Percentiles rank a stretch among this genome's conserved stretches.
Evolutionary conservation across 2,888 invertebrate species (phyloP).

Genomic region (Ennomos erosarius): DNA sequence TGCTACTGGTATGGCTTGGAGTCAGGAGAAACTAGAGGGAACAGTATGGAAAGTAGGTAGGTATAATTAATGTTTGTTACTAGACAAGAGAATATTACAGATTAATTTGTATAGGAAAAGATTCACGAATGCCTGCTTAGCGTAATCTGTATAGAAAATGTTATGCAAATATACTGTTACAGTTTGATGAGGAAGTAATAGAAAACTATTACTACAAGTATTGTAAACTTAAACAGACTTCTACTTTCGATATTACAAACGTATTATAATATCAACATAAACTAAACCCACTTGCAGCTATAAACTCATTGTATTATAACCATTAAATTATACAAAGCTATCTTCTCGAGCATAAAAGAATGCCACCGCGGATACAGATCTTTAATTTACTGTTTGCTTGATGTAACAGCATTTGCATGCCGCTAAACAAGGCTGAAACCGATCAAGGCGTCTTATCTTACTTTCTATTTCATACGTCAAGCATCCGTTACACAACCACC

Average conservation of each 20-base stretch:
- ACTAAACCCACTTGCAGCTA: slow-evolving; percentile 5
- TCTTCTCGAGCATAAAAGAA: slow-evolving; percentile 44
- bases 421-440: slow-evolving; percentile 56
- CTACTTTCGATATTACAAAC: slow-evolving; percentile 10
- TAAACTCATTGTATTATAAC: slow-evolving; percentile 20
- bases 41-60: too few relatives aligned
- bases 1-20: too few relatives aligned
- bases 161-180: slow-evolving; percentile 1
- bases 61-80: too few relatives aligned
- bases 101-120: too few relatives aligned
- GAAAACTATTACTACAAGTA: slow-evolving; percentile 3
- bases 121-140: too few relatives aligned
- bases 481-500: slow-evolving; percentile 53
- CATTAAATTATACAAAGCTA: slow-evolving; percentile 18
- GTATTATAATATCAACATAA: slow-evolving; percentile 18
- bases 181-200: slow-evolving; percentile 16
- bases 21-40: too few relatives aligned
- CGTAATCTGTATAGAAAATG: too few relatives aligned
- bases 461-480: slow-evolving; percentile 60
- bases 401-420: slow-evolving; percentile 59
- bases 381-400: slow-evolving; percentile 43
- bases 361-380: slow-evolving; percentile 43
- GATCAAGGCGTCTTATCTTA: slow-evolving; percentile 59
- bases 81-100: too few relatives aligned
- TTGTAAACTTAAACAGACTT: slow-evolving; percentile 15